Percentiles rank a stretch among this genome's conserved stretches.
Conservation (phyloP, 2,888 invertebrate species). For the Polydesmus complanatus region DNA sequence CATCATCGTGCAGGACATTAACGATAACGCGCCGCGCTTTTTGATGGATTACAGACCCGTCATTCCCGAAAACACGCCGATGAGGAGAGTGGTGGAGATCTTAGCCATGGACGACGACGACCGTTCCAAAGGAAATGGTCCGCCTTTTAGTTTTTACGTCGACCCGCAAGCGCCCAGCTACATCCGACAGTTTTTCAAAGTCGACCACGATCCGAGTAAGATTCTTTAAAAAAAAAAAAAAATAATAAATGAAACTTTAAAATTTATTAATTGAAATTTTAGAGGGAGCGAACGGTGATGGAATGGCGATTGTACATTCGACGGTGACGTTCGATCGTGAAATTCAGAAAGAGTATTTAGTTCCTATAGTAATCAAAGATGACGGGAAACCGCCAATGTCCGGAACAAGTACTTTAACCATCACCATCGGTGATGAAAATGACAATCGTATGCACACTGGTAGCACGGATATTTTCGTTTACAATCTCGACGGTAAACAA, state of each 20-base stretch:
- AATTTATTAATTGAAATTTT: constrained; percentile 25
- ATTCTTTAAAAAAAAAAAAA: not conserved
- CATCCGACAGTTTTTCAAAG: constrained; percentile 85
- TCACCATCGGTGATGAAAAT: constrained; percentile 94
- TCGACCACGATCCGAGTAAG: constrained; percentile 89
- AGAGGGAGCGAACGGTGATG: constrained; percentile 94
- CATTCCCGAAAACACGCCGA: constrained; percentile 80
- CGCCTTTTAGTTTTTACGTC: constrained; percentile 87
- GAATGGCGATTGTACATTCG: constrained; percentile 94
- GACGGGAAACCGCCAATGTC: constrained; percentile 93
- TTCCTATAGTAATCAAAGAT: constrained; percentile 95
- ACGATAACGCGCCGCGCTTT: constrained; percentile 88
- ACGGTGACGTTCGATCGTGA: constrained; percentile 86
- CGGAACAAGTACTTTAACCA: constrained; percentile 86
- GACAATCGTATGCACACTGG: constrained; percentile 98
- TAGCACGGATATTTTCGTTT: constrained; percentile 87
- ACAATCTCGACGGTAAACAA: constrained; percentile 67
- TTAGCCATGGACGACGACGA: constrained; percentile 88
- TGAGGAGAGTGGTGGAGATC: constrained; percentile 81
- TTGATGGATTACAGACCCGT: constrained; percentile 75
- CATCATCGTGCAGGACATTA: constrained; percentile 87
- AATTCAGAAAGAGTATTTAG: constrained; percentile 86
- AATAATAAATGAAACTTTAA: not conserved
- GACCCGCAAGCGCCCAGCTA: constrained; percentile 88
- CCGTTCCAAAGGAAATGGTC: constrained; percentile 84